phyloP scores from a whole-genome alignment of 2,797 vertebrate species.

The Mastacembelus armatus region DNA sequence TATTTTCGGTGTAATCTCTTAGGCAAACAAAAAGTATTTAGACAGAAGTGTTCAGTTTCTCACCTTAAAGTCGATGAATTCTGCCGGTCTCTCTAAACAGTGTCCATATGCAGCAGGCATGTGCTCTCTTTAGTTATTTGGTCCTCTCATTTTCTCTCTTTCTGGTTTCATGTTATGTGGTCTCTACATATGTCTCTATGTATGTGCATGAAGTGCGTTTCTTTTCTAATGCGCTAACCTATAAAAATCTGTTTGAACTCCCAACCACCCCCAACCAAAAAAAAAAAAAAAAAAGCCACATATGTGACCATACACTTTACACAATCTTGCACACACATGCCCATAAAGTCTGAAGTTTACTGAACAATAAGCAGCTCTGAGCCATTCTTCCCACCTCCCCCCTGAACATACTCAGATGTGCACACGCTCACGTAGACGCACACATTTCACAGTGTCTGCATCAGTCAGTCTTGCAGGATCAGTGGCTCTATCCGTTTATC shows the following conservation, averaged over 20 bases:
- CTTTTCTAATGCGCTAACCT: background rate
- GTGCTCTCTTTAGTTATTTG: conserved; percentile 7
- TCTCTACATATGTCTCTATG: background rate
- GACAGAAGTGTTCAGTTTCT: conserved; percentile 1
- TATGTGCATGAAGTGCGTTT: background rate
- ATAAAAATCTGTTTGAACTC: background rate
- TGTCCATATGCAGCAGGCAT: background rate
- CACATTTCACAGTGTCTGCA: conserved; percentile 46
- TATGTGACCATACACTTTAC: background rate
- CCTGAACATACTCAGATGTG: conserved; percentile 7
- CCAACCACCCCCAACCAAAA: background rate
- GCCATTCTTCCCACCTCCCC: background rate
- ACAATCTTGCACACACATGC: background rate
- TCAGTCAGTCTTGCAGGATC: conserved; percentile 63
- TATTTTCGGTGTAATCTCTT: background rate
- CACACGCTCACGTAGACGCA: conserved; percentile 36
- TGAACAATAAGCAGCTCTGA: background rate
- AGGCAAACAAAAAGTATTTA: background rate
- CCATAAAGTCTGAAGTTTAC: conserved; percentile 12
- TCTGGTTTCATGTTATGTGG: background rate
- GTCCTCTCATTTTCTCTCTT: background rate
- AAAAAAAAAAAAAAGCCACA: background rate
- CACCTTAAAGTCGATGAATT: background rate
- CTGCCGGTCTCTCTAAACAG: background rate
- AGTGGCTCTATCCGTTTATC: conserved; percentile 64